Conservation (phyloP, 2,797 vertebrate genomes). For the Melanotaenia parkinsoni region DNA sequence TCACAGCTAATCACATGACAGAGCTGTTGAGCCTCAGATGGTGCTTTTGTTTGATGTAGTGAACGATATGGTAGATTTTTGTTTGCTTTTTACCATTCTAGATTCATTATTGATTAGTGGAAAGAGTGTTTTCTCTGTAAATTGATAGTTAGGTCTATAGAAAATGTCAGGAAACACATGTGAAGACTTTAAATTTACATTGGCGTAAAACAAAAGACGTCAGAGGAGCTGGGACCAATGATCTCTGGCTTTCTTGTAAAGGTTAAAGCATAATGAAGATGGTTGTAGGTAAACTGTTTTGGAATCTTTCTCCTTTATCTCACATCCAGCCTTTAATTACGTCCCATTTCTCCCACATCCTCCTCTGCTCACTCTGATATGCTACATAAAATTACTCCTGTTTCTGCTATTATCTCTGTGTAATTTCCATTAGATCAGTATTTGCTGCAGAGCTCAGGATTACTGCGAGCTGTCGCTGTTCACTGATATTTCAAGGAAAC, state of each 20-base stretch:
- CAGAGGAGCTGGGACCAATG: not conserved
- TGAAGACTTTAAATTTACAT: not conserved
- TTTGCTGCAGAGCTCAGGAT: constrained; percentile 4
- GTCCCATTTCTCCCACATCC: constrained; percentile 13
- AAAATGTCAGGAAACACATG: not conserved
- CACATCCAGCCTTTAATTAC: not conserved
- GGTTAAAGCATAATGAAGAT: not conserved
- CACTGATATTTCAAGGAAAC: constrained; percentile 9
- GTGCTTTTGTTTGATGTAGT: not conserved
- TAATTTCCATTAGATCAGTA: constrained; percentile 5
- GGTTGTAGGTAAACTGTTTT: not conserved
- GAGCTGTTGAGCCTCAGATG: not conserved
- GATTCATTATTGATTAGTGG: not conserved
- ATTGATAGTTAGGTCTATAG: not conserved
- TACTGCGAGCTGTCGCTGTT: not conserved
- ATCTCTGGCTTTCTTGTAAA: not conserved
- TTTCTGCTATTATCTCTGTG: constrained; percentile 10
- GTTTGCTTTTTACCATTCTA: not conserved
- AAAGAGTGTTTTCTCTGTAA: not conserved
- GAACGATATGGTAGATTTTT: not conserved
- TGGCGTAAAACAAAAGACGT: not conserved
- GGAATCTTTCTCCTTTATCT: constrained; percentile 8
- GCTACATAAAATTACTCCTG: constrained; percentile 22
- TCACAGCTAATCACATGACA: not conserved
- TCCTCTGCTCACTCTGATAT: constrained; percentile 8